phyloP scores from a whole-genome alignment of 23 tunicate genomes.

The Halocynthia aurantium region DNA sequence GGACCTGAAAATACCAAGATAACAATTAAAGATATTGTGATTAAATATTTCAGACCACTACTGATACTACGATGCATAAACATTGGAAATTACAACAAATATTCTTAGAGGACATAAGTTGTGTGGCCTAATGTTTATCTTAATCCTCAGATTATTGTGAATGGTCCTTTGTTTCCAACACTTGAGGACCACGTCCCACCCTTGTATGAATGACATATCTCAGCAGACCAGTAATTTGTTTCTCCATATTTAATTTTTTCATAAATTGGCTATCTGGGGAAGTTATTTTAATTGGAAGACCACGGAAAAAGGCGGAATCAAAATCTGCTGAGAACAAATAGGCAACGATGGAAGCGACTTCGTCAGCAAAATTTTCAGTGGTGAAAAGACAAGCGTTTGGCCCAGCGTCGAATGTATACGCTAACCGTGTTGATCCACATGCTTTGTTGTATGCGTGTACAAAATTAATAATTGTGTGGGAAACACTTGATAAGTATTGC shows the following conservation, averaged over 20 bases:
- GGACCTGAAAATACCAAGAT: too few relatives aligned
- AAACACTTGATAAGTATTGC: slow-evolving; percentile 43
- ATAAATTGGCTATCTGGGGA: slow-evolving; percentile 3
- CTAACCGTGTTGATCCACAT: slow-evolving; percentile 24
- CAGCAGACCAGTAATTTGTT: background rate
- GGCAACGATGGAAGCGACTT: slow-evolving; percentile 31
- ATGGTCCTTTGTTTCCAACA: background rate
- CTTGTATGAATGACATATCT: slow-evolving; percentile 12
- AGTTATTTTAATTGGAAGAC: background rate
- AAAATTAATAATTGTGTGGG: slow-evolving; percentile 37
- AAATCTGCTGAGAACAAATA: slow-evolving; percentile 21
- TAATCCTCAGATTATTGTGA: too few relatives aligned
- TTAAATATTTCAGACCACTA: too few relatives aligned
- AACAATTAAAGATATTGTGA: too few relatives aligned
- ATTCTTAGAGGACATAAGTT: too few relatives aligned
- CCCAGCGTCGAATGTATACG: slow-evolving; percentile 95
- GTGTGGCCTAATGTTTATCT: too few relatives aligned
- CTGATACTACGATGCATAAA: too few relatives aligned
- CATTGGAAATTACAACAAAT: too few relatives aligned
- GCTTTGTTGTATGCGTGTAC: slow-evolving; percentile 63
- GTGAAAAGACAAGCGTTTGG: slow-evolving; percentile 85
- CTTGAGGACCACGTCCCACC: slow-evolving; percentile 9
- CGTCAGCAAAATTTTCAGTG: slow-evolving; percentile 17
- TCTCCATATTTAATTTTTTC: background rate
- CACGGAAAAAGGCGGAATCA: slow-evolving; percentile 26